Evolutionary conservation across 2,888 invertebrate genomes (phyloP), one percentile per base, ranked within the genome.

Genomic region (Hydrotaea diabolus): DNA sequence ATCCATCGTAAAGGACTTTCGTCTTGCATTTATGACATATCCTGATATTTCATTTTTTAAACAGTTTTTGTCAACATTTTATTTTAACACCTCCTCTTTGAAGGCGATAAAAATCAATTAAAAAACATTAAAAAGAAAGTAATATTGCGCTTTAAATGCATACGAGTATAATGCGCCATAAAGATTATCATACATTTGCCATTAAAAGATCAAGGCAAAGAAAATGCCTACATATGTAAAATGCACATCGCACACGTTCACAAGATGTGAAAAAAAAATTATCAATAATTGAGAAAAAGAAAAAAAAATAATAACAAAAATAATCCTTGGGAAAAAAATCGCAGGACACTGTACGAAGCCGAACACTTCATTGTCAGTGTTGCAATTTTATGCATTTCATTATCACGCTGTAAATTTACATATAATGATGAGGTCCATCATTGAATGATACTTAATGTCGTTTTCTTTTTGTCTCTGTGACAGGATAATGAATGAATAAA

Each of bases 61-160:
- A 43, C 3, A 7, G 9, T 7, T 13, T 43, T 43, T 3, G 43
- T 43, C 43, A 9, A 9, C 43, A 43, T 43, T 43, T 43, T 11
- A 43, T 15, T 43, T 43, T 43, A 43, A 43, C 57, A 11, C 23
- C 21, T 57, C 13, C 13, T 57, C 7, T 57, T 3, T 59, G 8
- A 59, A 59, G 26, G 59, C 59, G 26, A 59, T 59, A 59, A 59
- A 59, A 59, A 59, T 23, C 59, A 59, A 59, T 59, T 59, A 59
- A 59, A 59, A 59, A 13, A 4, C 9, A 23, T 26, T 11, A 21
- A 21, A 21, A 59, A 59, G n/a, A 15, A 26, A 31, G 31, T 31
- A 31, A 31, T 31, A 31, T 31, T 31, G 31, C 31, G 7, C 31
- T 31, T 31, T 31, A 31, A 31, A 31, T 4, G 31, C 7, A 31